Conservation (phyloP, 2,113 vertebrate genomes). For the Himantopus leucocephalus region DNA sequence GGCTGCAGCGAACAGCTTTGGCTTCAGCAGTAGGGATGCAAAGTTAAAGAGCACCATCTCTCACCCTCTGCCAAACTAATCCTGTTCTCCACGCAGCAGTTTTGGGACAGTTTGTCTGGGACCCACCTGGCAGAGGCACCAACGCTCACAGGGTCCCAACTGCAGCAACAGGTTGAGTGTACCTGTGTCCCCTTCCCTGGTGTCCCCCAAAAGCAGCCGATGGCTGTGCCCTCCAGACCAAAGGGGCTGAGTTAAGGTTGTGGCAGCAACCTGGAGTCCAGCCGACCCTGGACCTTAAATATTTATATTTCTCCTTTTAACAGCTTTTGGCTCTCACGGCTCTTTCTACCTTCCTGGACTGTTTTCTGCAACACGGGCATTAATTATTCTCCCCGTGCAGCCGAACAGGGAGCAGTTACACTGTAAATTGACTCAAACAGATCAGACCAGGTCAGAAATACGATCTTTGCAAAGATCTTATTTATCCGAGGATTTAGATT, state of each 20-base stretch:
- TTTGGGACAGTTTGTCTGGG: not conserved
- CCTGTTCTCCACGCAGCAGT: not conserved
- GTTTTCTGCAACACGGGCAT: not conserved
- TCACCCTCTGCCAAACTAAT: not conserved
- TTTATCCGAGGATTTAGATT: not conserved
- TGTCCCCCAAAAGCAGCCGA: not conserved
- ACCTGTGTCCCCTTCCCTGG: too few species aligned
- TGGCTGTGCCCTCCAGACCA: not conserved
- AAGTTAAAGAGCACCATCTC: not conserved
- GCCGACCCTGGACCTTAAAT: not conserved
- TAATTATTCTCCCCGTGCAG: not conserved
- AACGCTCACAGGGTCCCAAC: rapidly evolving
- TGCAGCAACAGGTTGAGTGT: not conserved
- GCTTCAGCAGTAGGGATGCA: not conserved
- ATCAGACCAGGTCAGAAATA: not conserved
- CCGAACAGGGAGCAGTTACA: not conserved
- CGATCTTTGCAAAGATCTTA: not conserved
- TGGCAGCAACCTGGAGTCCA: not conserved
- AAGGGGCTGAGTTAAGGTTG: not conserved
- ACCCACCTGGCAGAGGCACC: not conserved
- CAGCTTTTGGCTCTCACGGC: not conserved
- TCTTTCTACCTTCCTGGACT: not conserved
- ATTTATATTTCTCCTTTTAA: not conserved
- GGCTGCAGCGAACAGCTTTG: not conserved
- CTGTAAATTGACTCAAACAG: not conserved